A percentile compares a stretch with the other conserved stretches of the same genome.
These are phyloP conservation scores for Amphimedon queenslandica DNA, from an alignment of 37 sponge, comb jelly and placozoan species.

Conservation along the genomic window DNA sequence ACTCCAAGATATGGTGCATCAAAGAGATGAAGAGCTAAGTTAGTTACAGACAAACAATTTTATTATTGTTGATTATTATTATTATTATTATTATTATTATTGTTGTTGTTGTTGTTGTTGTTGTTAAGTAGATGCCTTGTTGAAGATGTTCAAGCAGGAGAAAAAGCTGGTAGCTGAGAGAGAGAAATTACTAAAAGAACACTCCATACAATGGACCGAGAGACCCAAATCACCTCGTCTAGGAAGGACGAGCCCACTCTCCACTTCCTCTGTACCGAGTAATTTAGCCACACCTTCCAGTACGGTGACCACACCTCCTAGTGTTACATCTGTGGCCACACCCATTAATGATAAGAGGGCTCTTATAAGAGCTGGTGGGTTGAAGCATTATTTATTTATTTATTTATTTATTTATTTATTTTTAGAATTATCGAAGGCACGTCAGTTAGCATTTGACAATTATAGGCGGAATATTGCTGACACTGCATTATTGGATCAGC, in stretches of 20 bases:
- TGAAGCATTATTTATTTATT: not conserved
- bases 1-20: slow-evolving; percentile 72
- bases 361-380: slow-evolving; percentile 23
- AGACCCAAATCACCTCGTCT: slow-evolving; percentile 3
- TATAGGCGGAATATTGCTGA: slow-evolving; percentile 76
- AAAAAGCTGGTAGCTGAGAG: slow-evolving; percentile 61
- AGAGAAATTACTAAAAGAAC: slow-evolving; percentile 52
- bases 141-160: slow-evolving; percentile 91
- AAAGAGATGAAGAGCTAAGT: slow-evolving; percentile 96
- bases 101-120: too few relatives aligned
- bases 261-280: not conserved
- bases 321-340: not conserved
- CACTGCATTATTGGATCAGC: slow-evolving; percentile 62
- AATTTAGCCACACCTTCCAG: not conserved
- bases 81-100: too few relatives aligned
- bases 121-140: slow-evolving; percentile 78
- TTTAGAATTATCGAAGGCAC: slow-evolving; percentile 67
- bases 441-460: slow-evolving; percentile 95
- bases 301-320: not conserved
- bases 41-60: too few relatives aligned
- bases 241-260: slow-evolving; percentile 34
- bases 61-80: too few relatives aligned
- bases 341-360: slow-evolving; percentile 7
- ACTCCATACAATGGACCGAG: not conserved
- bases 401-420: not conserved